Base-by-base conservation (phyloP, 1,140 invertebrate species). In the Coenobita brevimanus region DNA sequence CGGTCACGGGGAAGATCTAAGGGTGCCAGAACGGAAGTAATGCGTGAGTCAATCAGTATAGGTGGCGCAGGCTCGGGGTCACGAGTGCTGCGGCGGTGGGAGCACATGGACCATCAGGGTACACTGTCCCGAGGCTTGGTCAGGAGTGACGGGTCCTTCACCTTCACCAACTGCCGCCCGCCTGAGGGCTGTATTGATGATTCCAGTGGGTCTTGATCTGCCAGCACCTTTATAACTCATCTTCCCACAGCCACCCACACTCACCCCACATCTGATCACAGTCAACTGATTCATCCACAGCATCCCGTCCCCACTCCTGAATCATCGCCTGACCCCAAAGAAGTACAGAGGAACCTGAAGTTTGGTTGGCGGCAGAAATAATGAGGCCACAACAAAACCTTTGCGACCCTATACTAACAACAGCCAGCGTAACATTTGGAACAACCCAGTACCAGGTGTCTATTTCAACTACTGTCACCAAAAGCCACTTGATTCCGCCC, bases 121-220 rank as follows among this genome's bases (percentile, higher is more conserved):
- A 86, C 83, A 30, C 30, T 86, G 15, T 79, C 73, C 17, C 50
- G 83, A 4, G 83, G 83, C 27, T 62, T 86, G 13, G 83, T 86
- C 15, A 43, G 83, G 38, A 64, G 46, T 10, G 83, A 86, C 24
- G 83, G 83, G 8, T 86, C 83, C 38, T 86, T 86, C 30, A 27
- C 83, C 75, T 86, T 86, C 41, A 69, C 83, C 60, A 86, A 86
- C 41, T 86, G 83, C 30, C 83, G 83, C 15, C 83, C 83, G 41
- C 30, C 69, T 2, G 83, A 86, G 38, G 41, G 83, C 30, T 60
- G 17, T 13, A n/a, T 67, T 3, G 13, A 41, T 0, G 67, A 71
- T 21, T 17, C 60, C 21, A 62, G 60, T 27, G 60, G 60, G 27
- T 33, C 33, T 38, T 71, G n/a, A n/a, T n/a, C n/a, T 54, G 8